Conservation (phyloP, 2,113 vertebrate genomes). For the Illadopsis cleaveri region DNA sequence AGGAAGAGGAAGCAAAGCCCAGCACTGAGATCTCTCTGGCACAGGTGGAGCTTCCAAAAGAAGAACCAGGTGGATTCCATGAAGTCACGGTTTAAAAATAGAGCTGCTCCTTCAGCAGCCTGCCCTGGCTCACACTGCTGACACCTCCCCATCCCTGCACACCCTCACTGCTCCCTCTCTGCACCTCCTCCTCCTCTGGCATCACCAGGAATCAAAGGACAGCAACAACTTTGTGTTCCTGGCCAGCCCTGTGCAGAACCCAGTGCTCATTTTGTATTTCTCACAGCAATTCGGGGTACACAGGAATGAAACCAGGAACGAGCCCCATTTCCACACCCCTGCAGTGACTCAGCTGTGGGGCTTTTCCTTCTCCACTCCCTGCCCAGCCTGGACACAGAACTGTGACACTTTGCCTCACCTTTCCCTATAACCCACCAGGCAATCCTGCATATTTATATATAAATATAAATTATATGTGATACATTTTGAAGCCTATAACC, state of each 20-base stretch:
- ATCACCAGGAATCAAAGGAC: not conserved
- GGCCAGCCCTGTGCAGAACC: not conserved
- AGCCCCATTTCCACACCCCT: not conserved
- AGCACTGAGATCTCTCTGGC: not conserved
- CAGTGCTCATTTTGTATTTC: not conserved
- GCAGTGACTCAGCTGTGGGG: not conserved
- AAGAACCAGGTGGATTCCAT: not conserved
- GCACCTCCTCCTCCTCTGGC: not conserved
- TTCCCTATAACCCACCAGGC: not conserved
- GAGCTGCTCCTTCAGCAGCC: not conserved
- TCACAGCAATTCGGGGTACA: not conserved
- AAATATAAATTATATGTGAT: not conserved
- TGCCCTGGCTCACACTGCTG: not conserved
- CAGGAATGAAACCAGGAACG: not conserved
- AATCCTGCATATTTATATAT: not conserved
- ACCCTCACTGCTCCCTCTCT: accelerated
- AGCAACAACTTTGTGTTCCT: not conserved
- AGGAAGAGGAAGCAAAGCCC: not conserved
- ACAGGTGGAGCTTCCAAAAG: not conserved
- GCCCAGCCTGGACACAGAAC: not conserved
- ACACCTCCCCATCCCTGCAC: not conserved
- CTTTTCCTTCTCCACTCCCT: not conserved
- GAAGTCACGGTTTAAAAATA: not conserved
- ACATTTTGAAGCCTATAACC: not conserved
- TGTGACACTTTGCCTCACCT: not conserved